phyloP scores from a whole-genome alignment of 23 tunicate species.

The Ciona savignyi region DNA sequence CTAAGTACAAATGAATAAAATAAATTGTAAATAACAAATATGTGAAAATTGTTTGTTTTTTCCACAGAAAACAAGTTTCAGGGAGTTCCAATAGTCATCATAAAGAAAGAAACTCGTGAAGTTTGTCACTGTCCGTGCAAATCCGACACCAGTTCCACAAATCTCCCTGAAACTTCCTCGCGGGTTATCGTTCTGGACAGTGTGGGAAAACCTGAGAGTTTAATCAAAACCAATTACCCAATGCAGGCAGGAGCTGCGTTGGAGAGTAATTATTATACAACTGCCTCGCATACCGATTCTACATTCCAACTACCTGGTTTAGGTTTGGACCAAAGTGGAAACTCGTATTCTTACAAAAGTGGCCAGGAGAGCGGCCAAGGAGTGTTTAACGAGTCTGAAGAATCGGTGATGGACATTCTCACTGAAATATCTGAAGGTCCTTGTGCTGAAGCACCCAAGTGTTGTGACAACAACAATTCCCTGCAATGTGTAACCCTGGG shows the following conservation, averaged over 20 bases:
- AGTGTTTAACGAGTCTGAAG: no score
- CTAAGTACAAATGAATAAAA: no score
- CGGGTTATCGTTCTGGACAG: slow-evolving; percentile 33
- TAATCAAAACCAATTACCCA: background rate
- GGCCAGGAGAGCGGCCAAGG: no score
- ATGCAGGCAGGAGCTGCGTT: background rate
- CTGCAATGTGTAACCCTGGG: slow-evolving; percentile 53
- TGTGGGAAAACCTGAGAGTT: background rate
- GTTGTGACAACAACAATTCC: slow-evolving; percentile 24
- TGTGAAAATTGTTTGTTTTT: no score
- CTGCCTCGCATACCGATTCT: background rate
- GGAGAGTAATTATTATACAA: no score
- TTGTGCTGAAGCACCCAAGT: background rate
- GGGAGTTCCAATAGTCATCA: slow-evolving; percentile 77
- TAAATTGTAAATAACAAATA: no score
- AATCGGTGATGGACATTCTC: background rate
- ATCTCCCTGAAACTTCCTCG: slow-evolving; percentile 9
- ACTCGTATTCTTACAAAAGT: no score
- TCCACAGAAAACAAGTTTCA: slow-evolving; percentile 46
- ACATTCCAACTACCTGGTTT: background rate
- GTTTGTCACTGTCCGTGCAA: slow-evolving; percentile 60
- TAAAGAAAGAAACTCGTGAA: slow-evolving; percentile 69
- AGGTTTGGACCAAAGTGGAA: no score
- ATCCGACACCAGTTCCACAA: slow-evolving; percentile 5
- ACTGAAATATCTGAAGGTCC: background rate